These are phyloP conservation scores for Nomada flava DNA, from an alignment of 2,888 invertebrate genomes.

Conservation along the genomic window DNA sequence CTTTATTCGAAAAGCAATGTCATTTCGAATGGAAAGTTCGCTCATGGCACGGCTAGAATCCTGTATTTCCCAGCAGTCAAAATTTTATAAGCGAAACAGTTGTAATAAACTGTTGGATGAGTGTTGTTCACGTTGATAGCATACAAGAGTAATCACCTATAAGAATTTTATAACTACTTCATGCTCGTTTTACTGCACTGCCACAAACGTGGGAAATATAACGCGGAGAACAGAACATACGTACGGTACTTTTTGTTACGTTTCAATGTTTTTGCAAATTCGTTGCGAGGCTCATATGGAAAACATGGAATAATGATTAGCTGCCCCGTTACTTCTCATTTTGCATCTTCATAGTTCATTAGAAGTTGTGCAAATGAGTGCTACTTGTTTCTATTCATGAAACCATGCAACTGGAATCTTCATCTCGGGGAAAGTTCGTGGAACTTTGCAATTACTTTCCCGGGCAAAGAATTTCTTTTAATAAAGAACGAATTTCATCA, in stretches of 20 bases:
- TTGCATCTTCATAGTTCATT: conserved; percentile 47
- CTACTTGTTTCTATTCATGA: conserved; percentile 46
- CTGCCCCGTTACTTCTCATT: conserved; percentile 17
- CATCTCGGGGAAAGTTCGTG: conserved; percentile 19
- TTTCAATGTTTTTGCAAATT: background rate
- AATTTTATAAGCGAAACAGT: too few species aligned
- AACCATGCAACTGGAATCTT: conserved; percentile 22
- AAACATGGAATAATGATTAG: conserved; percentile 35
- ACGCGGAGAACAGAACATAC: background rate
- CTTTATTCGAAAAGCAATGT: too few species aligned
- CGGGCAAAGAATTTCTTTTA: background rate
- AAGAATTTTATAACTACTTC: background rate
- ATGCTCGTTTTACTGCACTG: background rate
- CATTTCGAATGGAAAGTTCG: too few species aligned
- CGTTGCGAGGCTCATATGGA: conserved; percentile 14
- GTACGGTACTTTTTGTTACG: background rate
- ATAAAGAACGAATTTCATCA: background rate
- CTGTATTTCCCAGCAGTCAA: too few species aligned
- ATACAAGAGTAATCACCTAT: background rate
- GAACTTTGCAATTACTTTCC: conserved; percentile 19
- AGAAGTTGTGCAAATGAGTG: conserved; percentile 28
- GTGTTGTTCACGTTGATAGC: background rate
- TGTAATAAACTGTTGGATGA: too few species aligned
- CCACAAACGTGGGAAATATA: background rate
- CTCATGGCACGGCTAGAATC: too few species aligned